These are phyloP conservation scores for Dysmachus trigonus DNA, from an alignment of 2,888 invertebrate genomes.

Conservation along the genomic window DNA sequence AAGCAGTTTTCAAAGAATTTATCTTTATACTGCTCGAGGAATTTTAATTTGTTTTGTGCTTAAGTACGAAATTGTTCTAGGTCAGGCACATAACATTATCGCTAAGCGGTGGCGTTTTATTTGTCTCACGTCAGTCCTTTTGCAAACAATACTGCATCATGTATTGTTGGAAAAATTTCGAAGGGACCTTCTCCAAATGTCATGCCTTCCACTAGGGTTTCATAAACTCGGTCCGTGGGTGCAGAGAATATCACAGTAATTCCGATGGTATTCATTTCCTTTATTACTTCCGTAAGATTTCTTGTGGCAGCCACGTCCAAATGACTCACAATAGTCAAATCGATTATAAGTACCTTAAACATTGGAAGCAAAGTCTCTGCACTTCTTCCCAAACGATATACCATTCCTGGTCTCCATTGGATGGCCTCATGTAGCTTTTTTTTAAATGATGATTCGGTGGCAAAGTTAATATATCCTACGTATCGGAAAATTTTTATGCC, in stretches of 20 bases:
- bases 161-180: conserved; percentile 70
- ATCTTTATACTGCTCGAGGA: background rate
- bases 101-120: background rate
- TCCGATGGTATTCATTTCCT: conserved; percentile 67
- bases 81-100: background rate
- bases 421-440: conserved; percentile 66
- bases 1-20: background rate
- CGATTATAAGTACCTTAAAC: conserved; percentile 66
- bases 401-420: conserved; percentile 65
- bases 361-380: background rate
- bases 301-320: conserved; percentile 73
- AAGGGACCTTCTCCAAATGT: conserved; percentile 62
- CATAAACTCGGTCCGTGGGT: conserved; percentile 65
- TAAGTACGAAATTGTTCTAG: background rate
- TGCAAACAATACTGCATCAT: conserved; percentile 70
- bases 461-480: conserved; percentile 74
- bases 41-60: background rate
- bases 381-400: conserved; percentile 46
- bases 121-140: conserved; percentile 53
- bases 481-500: conserved; percentile 76
- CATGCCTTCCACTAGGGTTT: conserved; percentile 61
- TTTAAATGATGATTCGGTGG: conserved; percentile 70
- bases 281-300: conserved; percentile 66
- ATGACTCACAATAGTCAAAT: conserved; percentile 72
- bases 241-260: conserved; percentile 68